These are phyloP conservation scores for Diploscapter pachys DNA, from an alignment of 1,140 invertebrate species.

Conservation along the genomic window DNA sequence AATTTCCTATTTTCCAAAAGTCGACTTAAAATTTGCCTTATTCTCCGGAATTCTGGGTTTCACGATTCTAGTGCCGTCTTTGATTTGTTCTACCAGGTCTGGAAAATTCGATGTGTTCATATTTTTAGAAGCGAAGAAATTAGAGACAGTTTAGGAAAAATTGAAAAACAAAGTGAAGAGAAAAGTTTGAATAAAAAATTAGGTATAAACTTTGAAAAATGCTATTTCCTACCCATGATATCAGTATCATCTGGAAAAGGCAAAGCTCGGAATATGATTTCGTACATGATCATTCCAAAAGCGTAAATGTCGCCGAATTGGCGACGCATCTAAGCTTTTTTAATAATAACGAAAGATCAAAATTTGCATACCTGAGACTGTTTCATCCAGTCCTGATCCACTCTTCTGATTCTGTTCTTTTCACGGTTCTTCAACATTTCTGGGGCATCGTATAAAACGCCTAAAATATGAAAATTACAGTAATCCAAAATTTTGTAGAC, in stretches of 20 bases:
- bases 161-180: slow-evolving; percentile 19
- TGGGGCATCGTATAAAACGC: slow-evolving; percentile 31
- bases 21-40: background rate
- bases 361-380: slow-evolving; percentile 31
- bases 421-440: slow-evolving; percentile 42
- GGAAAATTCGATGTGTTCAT: background rate
- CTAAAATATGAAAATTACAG: background rate
- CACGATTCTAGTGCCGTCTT: slow-evolving; percentile 48
- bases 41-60: slow-evolving; percentile 50
- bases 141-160: slow-evolving; percentile 20
- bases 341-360: background rate
- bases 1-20: too few relatives aligned
- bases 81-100: slow-evolving; percentile 39
- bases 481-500: too few relatives aligned
- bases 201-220: too few relatives aligned
- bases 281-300: slow-evolving; percentile 59
- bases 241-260: slow-evolving; percentile 49
- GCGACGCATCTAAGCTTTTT: background rate
- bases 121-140: too few relatives aligned
- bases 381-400: slow-evolving; percentile 42
- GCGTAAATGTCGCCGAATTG: slow-evolving; percentile 51
- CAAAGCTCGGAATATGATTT: slow-evolving; percentile 53
- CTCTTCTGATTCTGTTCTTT: slow-evolving; percentile 29
- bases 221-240: too few relatives aligned
- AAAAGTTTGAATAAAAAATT: slow-evolving; percentile 12